Percentiles rank a stretch among this genome's conserved stretches.
Conservation (phyloP, 2,113 vertebrate species). For the Sisor rabdophorus region DNA sequence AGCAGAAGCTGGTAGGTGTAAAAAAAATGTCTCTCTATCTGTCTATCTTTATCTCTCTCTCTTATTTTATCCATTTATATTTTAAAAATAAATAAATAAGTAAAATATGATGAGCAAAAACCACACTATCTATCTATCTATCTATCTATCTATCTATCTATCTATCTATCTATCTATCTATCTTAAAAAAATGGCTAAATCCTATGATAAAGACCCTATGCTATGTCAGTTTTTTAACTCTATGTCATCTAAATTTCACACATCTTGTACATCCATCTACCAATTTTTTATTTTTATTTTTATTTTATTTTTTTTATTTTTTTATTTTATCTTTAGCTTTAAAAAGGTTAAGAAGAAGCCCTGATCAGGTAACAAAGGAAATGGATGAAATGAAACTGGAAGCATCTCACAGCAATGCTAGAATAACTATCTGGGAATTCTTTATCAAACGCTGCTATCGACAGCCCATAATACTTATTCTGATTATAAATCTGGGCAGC, state of each 20-base stretch:
- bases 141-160: no score
- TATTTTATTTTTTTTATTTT: not conserved
- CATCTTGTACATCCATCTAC: not conserved
- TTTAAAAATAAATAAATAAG: no score
- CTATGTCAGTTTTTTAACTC: no score
- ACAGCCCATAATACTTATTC: slow-evolving; percentile 61
- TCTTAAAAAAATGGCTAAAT: not conserved
- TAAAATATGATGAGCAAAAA: no score
- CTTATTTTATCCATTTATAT: no score
- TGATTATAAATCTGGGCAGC: slow-evolving; percentile 61
- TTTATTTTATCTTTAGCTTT: slow-evolving; percentile 52
- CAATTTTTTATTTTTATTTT: not conserved
- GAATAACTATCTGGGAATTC: slow-evolving; percentile 64
- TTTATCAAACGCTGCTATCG: slow-evolving; percentile 62
- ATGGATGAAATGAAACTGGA: slow-evolving; percentile 67
- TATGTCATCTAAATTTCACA: no score
- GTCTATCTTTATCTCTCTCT: no score
- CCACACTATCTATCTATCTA: no score
- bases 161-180: not conserved
- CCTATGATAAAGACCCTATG: no score
- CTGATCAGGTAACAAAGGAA: slow-evolving; percentile 53
- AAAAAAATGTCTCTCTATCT: not conserved
- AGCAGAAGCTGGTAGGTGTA: slow-evolving; percentile 63
- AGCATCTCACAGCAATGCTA: slow-evolving; percentile 55
- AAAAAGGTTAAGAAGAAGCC: slow-evolving; percentile 56